Percentiles rank a stretch among this genome's conserved stretches.
Conservation (phyloP, 2,797 vertebrate species). For the Cheirogaleus major region DNA sequence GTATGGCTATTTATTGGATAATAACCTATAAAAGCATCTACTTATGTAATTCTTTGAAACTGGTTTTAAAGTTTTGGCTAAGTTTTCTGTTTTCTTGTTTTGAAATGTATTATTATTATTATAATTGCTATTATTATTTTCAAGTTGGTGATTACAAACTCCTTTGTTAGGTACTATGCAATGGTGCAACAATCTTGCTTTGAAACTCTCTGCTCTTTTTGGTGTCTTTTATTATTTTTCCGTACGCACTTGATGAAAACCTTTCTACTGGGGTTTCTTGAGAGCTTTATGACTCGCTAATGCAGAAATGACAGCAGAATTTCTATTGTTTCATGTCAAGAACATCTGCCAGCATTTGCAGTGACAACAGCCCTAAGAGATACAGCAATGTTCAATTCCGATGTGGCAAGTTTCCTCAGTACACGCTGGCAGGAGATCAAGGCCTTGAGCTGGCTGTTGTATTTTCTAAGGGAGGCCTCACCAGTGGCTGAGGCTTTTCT, state of each 20-base stretch:
- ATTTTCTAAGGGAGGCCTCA: slow-evolving; percentile 52
- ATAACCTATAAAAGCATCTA: slow-evolving; percentile 31
- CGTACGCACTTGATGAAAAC: slow-evolving; percentile 63
- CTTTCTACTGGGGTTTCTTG: slow-evolving; percentile 71
- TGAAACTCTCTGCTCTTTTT: slow-evolving; percentile 42
- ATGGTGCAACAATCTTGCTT: background rate
- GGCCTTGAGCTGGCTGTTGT: slow-evolving; percentile 18
- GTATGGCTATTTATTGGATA: background rate
- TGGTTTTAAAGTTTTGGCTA: slow-evolving; percentile 30
- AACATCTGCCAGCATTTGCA: slow-evolving; percentile 66
- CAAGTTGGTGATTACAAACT: background rate
- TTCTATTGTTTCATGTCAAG: slow-evolving; percentile 75
- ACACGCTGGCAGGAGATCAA: slow-evolving; percentile 56
- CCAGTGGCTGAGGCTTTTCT: slow-evolving; percentile 25
- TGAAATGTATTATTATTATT: background rate
- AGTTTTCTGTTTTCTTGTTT: slow-evolving; percentile 25
- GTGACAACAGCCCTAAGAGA: slow-evolving; percentile 70
- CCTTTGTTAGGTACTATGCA: slow-evolving; percentile 17
- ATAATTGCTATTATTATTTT: slow-evolving; percentile 29
- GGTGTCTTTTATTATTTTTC: slow-evolving; percentile 65
- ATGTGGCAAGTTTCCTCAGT: slow-evolving; percentile 49
- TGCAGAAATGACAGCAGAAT: slow-evolving; percentile 73
- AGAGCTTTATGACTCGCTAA: slow-evolving; percentile 69
- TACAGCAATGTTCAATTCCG: slow-evolving; percentile 49
- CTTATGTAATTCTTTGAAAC: slow-evolving; percentile 40